phyloP scores from a whole-genome alignment of 2,888 invertebrate genomes.

The Rhamnusium bicolor region DNA sequence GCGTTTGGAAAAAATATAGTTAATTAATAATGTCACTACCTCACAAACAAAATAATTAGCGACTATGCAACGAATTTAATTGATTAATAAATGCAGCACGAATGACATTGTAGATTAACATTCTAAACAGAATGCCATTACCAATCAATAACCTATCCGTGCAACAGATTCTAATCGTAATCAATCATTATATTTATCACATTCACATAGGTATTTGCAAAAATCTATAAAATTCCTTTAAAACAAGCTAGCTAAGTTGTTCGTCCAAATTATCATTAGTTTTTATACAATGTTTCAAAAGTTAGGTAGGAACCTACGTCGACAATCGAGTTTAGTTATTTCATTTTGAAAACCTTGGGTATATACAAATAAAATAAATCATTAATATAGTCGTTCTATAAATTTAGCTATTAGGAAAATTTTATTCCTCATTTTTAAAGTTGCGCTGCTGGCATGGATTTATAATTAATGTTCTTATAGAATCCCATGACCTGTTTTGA shows the following conservation, averaged over 20 bases:
- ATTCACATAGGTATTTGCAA: background rate
- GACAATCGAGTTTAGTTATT: background rate
- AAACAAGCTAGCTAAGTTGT: background rate
- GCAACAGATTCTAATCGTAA: background rate
- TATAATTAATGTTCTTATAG: conserved; percentile 18
- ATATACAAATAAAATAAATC: conserved; percentile 15
- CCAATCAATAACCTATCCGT: background rate
- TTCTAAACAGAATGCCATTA: background rate
- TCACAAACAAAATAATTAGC: background rate
- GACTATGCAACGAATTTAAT: background rate
- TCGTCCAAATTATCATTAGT: background rate
- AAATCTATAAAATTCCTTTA: background rate
- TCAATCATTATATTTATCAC: background rate
- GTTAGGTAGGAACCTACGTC: background rate
- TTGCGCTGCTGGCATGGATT: conserved; percentile 7
- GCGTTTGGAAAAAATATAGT: background rate
- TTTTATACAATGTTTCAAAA: background rate
- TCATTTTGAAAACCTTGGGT: conserved; percentile 11
- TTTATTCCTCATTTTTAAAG: conserved; percentile 9
- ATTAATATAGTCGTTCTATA: conserved; percentile 19
- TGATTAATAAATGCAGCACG: background rate
- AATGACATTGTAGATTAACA: background rate
- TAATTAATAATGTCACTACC: background rate
- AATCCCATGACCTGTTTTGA: conserved; percentile 16
- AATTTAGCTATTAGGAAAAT: conserved; percentile 18